Evolutionary conservation across 1,140 invertebrate species (phyloP), one percentile per base, ranked within the genome.

Genomic region (Drosophila ironensis): DNA sequence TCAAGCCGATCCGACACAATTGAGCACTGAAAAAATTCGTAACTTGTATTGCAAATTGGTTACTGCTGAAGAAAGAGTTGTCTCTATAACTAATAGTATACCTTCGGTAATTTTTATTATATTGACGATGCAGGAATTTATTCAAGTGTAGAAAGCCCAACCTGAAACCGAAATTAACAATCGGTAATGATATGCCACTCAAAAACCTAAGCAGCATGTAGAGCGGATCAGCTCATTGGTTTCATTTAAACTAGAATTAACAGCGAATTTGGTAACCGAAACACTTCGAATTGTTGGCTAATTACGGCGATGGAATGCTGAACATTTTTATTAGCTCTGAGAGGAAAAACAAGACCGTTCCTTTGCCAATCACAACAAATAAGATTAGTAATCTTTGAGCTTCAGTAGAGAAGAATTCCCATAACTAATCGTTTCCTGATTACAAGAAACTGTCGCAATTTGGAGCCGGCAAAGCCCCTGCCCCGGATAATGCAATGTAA

Each of bases 171-270:
- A 56, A 69, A 45, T 47, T 19, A 47, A 46, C 56, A 53, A 69
- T 73, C 47, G 57, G 53, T 82, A 82, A 86, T 82, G 80, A 86
- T 82, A 86, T 78, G 77, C 78, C 77, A 82, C 84, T 84, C 77
- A 52, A 70, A 70, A 70, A 48, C 56, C 42, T 73, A 76, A 63
- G 75, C 67, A 76, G 72, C 72, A 76, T 77, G 74, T 64, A 51
- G 30, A 60, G 52, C 40, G 53, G n/a, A 37, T 56, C 56, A 64
- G 69, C 70, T 84, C 50, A 82, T 78, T 82, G 80, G 69, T 46
- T 82, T 73, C 73, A 44, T 86, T 82, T 82, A 84, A 66, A 53
- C 48, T 70, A 61, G 69, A 82, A 84, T 84, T 84, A 84, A 40
- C 51, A 12, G 27, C 44, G 19, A 25, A 69, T 78, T 84, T 72